Evolutionary conservation across 1,140 invertebrate genomes (phyloP), one percentile per base, ranked within the genome.

Genomic region (Drosophila parvula): DNA sequence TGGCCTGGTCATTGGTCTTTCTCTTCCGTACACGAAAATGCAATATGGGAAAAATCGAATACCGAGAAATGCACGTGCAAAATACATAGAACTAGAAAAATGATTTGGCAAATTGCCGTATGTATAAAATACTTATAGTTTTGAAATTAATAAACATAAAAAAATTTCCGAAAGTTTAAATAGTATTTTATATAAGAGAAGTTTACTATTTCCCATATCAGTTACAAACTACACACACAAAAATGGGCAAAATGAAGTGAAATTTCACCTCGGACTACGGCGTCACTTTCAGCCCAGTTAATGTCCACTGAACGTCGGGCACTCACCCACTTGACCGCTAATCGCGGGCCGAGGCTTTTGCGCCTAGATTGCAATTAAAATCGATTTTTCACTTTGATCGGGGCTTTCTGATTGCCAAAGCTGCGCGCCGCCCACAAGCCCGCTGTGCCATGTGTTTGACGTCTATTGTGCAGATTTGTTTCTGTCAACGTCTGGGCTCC

Each of bases 351-450:
- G 45, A 64, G 18, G 48, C 43, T 51, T 53, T 61, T 61, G 56
- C 60, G 69, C 69, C 67, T 79, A 71, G 83, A 88, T 88, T 88
- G 83, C 83, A 86, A 86, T 86, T 86, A 86, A 86, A 88, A 88
- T 86, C 83, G 83, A 86, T 83, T 86, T 86, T 86, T 62, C 34
- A 79, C 83, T 88, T 86, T 86, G 83, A 86, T 86, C 83, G 71
- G 68, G 63, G 67, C 67, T 82, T 77, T 85, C 75, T 76, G 82
- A 86, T 79, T 88, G 79, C 79, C 70, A 76, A 78, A 86, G 79
- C 79, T 75, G n/a, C 28, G 76, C 74, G 48, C 50, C 45, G 32
- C 61, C 44, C 45, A 53, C 60, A 74, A 45, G 40, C 30, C 41
- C 67, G 16, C 53, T 43, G 44, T 28, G 27, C 16, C 22, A 16